Conservation (phyloP, 2,797 vertebrate species). For the Poecilia wingei region DNA sequence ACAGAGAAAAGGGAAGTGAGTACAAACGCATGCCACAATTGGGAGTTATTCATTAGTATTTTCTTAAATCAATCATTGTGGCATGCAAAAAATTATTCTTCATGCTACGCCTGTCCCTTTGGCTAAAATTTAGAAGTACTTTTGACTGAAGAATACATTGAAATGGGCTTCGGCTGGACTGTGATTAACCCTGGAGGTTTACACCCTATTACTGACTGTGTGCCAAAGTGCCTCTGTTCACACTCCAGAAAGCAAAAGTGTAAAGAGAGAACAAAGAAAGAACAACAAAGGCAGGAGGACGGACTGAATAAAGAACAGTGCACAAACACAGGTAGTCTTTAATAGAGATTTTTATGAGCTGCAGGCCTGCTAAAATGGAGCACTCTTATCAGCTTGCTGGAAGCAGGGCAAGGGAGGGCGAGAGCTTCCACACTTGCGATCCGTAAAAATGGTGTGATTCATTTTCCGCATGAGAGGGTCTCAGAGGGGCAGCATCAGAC, state of each 20-base stretch:
- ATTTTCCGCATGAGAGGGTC: constrained; percentile 97
- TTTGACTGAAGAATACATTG: constrained; percentile 1
- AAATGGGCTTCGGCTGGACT: constrained; percentile 32
- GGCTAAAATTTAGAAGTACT: neutral
- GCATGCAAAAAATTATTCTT: constrained; percentile 17
- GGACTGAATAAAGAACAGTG: constrained; percentile 79
- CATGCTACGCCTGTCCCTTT: neutral
- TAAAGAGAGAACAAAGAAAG: constrained; percentile 26
- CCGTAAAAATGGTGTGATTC: constrained; percentile 93
- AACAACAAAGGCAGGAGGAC: constrained; percentile 60
- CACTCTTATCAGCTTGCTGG: constrained; percentile 88
- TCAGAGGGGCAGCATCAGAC: constrained; percentile 86
- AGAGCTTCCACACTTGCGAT: constrained; percentile 79
- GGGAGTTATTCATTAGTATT: constrained; percentile 12
- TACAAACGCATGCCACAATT: neutral
- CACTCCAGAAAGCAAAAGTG: constrained; percentile 52
- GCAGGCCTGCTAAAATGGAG: constrained; percentile 83
- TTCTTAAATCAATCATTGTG: neutral
- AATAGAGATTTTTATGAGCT: constrained; percentile 94
- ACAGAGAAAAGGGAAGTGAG: neutral
- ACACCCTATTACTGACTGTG: constrained; percentile 28
- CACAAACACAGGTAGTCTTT: constrained; percentile 88
- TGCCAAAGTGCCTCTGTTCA: constrained; percentile 44
- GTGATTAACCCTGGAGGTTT: constrained; percentile 41
- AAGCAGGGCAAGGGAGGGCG: constrained; percentile 81